These are phyloP conservation scores for Tachuris rubrigastra DNA, from an alignment of 2,113 vertebrate species.

Conservation along the genomic window DNA sequence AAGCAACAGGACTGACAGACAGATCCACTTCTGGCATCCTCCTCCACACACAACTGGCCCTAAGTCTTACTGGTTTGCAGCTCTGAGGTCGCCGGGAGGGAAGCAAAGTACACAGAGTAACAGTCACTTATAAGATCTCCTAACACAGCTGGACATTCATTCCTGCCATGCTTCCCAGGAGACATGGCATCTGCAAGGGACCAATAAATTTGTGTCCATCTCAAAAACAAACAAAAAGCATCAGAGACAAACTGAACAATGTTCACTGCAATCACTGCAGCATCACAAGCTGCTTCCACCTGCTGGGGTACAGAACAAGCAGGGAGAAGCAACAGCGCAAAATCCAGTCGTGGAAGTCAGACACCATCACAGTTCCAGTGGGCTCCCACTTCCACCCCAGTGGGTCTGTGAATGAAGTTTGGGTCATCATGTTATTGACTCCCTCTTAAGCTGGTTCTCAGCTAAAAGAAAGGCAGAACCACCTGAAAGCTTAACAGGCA, in stretches of 20 bases:
- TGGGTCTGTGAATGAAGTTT: not conserved
- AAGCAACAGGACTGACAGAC: not conserved
- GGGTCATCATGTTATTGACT: not conserved
- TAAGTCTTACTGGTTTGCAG: not conserved
- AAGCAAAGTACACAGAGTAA: not conserved
- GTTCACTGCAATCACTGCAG: not conserved
- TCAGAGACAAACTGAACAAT: not conserved
- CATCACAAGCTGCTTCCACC: slow-evolving; percentile 19
- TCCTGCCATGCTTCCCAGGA: not conserved
- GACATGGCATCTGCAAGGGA: not conserved
- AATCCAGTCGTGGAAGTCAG: not conserved
- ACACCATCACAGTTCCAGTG: not conserved
- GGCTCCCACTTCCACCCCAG: not conserved
- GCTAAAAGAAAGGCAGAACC: not conserved
- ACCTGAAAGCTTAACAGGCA: not conserved
- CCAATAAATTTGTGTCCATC: not conserved
- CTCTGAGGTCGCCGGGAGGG: not conserved
- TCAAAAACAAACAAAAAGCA: not conserved
- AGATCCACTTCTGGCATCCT: not conserved
- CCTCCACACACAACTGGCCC: not conserved
- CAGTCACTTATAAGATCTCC: not conserved
- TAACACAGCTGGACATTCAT: not conserved
- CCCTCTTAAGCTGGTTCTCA: not conserved
- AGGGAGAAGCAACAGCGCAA: not conserved
- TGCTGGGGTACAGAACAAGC: not conserved